A percentile compares a stretch with the other conserved stretches of the same genome.
phyloP scores from a whole-genome alignment of 2,888 invertebrate species.

The Phalera bucephala region DNA sequence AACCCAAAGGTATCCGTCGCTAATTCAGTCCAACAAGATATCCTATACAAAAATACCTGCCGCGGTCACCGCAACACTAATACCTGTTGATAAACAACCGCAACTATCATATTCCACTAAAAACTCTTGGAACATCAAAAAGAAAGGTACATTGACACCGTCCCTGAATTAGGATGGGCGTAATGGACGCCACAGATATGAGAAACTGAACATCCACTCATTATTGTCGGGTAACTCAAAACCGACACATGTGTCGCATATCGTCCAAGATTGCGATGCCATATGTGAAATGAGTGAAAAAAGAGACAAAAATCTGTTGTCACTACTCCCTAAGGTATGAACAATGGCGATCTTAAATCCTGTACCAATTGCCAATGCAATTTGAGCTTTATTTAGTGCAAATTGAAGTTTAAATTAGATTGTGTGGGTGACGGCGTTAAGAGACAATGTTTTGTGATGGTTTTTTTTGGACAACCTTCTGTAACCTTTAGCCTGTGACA shows the following conservation, averaged over 20 bases:
- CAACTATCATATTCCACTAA: conserved; percentile 59
- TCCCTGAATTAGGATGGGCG: conserved; percentile 40
- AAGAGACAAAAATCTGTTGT: conserved; percentile 80
- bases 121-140: conserved; percentile 70
- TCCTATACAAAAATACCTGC: too few relatives aligned
- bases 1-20: too few relatives aligned
- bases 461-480: conserved; percentile 77
- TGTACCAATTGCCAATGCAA: conserved; percentile 29
- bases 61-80: too few relatives aligned
- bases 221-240: conserved; percentile 77
- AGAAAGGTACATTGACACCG: conserved; percentile 58
- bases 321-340: conserved; percentile 78
- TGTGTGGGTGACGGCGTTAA: conserved; percentile 3
- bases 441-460: too few relatives aligned
- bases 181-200: conserved; percentile 64
- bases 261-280: conserved; percentile 81
- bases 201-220: conserved; percentile 74
- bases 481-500: conserved; percentile 82
- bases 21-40: too few relatives aligned
- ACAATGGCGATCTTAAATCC: conserved; percentile 67
- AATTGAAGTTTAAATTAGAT: conserved; percentile 44
- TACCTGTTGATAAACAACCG: conserved; percentile 57
- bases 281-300: conserved; percentile 71
- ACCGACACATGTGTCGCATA: conserved; percentile 82
- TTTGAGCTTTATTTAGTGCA: conserved; percentile 43